phyloP scores from a whole-genome alignment of 1,140 invertebrate species.

The Frieseomelitta varia region DNA sequence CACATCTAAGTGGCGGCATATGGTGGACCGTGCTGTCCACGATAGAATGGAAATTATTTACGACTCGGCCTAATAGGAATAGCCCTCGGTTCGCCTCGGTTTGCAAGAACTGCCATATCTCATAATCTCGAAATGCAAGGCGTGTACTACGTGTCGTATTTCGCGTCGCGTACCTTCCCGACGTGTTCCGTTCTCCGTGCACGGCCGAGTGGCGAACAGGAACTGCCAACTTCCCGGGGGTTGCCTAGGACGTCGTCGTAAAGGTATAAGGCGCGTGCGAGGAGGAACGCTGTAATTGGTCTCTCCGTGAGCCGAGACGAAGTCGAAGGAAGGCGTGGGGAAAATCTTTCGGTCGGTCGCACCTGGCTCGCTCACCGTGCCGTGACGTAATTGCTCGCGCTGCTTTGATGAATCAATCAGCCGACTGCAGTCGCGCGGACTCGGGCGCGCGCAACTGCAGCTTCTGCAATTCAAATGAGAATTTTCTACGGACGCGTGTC shows the following conservation, averaged over 20 bases:
- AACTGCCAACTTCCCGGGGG: neutral
- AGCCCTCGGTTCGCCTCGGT: neutral
- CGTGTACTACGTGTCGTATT: neutral
- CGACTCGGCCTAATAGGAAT: neutral
- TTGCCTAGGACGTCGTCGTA: neutral
- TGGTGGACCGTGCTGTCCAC: too few relatives aligned
- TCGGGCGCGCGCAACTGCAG: constrained; percentile 24
- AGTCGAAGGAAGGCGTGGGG: neutral
- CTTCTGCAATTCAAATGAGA: constrained; percentile 67
- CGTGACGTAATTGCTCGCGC: constrained; percentile 53
- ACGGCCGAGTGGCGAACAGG: neutral
- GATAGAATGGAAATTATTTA: too few relatives aligned
- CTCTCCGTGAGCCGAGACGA: neutral
- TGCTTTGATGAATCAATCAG: constrained; percentile 67
- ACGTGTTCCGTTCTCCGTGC: neutral
- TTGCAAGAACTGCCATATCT: constrained; percentile 32
- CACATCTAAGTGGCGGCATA: too few relatives aligned
- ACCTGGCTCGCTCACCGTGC: constrained; percentile 30
- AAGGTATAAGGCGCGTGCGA: neutral
- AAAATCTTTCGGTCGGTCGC: constrained; percentile 42
- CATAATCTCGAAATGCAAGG: neutral
- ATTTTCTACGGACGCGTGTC: constrained; percentile 52
- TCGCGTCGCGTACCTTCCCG: neutral
- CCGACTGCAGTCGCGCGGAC: constrained; percentile 20
- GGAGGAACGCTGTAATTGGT: neutral